phyloP scores from a whole-genome alignment of 1,140 invertebrate genomes.

The Drosophila arawakana region DNA sequence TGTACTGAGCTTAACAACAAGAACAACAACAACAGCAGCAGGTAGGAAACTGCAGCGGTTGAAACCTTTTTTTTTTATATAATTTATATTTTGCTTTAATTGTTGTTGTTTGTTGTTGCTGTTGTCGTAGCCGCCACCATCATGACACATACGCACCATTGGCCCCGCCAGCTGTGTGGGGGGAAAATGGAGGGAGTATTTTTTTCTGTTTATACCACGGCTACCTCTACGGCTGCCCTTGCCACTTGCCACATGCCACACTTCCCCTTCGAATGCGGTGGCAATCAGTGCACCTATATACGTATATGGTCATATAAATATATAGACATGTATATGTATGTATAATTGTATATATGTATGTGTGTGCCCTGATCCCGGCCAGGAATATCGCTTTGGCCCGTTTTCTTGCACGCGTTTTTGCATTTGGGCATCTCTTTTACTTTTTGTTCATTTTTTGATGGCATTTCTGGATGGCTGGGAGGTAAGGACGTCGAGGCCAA shows the following conservation, averaged over 20 bases:
- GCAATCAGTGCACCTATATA: slow-evolving; percentile 79
- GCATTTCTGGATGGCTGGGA: slow-evolving; percentile 16
- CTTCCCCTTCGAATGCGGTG: slow-evolving; percentile 30
- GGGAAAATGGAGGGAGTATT: not conserved
- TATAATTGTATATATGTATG: slow-evolving; percentile 29
- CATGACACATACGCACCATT: slow-evolving; percentile 56
- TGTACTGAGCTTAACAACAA: slow-evolving; percentile 30
- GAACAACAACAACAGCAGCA: slow-evolving; percentile 26
- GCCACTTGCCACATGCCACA: slow-evolving; percentile 32
- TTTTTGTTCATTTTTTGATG: slow-evolving; percentile 79
- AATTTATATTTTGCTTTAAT: slow-evolving; percentile 37
- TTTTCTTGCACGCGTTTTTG: slow-evolving; percentile 76
- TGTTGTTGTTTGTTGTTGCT: slow-evolving; percentile 8
- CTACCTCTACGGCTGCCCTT: slow-evolving; percentile 17
- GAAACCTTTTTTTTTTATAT: slow-evolving; percentile 2
- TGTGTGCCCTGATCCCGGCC: slow-evolving; percentile 58
- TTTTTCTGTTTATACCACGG: slow-evolving; percentile 27
- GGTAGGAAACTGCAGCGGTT: not conserved
- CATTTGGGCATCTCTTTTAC: slow-evolving; percentile 82
- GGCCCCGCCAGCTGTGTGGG: slow-evolving; percentile 22
- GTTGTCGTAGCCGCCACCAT: slow-evolving; percentile 17
- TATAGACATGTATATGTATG: not conserved
- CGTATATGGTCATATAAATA: not conserved
- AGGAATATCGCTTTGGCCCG: slow-evolving; percentile 70
- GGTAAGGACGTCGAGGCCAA: slow-evolving; percentile 49